These are phyloP conservation scores for Lasioglossum malachurum DNA, from an alignment of 2,888 invertebrate species.

Conservation along the genomic window DNA sequence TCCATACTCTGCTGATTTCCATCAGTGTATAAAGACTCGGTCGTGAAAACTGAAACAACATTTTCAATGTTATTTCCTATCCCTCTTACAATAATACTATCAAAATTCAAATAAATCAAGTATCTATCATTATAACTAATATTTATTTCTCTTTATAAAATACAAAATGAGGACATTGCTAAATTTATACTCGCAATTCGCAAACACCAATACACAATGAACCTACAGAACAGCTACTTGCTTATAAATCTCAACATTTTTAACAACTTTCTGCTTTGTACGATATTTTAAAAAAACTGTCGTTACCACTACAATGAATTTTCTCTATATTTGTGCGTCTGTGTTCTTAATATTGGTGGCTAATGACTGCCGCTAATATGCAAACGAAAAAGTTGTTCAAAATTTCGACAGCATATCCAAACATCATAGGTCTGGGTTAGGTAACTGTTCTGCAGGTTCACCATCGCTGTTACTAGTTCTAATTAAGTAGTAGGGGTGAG, in stretches of 20 bases:
- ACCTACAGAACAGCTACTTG: no score
- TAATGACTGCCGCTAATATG: no score
- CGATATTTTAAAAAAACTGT: no score
- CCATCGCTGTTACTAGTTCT: background rate
- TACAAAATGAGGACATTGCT: background rate
- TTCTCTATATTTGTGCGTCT: background rate
- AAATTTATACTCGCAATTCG: background rate
- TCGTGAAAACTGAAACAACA: slow-evolving; percentile 64
- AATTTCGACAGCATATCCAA: background rate
- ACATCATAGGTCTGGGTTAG: background rate
- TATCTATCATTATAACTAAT: background rate
- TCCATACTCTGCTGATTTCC: slow-evolving; percentile 80
- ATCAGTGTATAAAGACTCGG: slow-evolving; percentile 74
- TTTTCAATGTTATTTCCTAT: background rate
- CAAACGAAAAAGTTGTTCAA: background rate
- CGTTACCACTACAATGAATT: background rate
- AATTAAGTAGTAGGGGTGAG: no score
- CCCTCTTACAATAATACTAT: background rate
- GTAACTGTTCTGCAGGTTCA: background rate
- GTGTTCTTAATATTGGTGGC: no score
- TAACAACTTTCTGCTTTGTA: no score
- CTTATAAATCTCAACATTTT: no score
- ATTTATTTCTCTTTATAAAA: background rate
- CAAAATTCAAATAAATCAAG: background rate
- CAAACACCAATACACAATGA: background rate